phyloP scores from a whole-genome alignment of 2,113 vertebrate species.

The Oophaga pumilio region DNA sequence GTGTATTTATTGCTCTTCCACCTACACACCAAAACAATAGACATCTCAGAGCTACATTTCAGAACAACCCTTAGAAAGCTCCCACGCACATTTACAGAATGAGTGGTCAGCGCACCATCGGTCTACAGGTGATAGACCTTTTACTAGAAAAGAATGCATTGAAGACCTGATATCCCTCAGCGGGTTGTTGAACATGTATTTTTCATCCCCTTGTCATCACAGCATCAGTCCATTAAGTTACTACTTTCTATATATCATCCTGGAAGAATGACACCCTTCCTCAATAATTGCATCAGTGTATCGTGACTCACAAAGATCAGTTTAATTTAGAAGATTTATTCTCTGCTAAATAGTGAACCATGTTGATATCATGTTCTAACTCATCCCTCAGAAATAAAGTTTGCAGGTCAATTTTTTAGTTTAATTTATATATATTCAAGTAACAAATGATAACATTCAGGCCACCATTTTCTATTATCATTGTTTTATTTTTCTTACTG shows the following conservation, averaged over 20 bases:
- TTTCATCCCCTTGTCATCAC: background rate
- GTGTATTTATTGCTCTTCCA: constrained; percentile 35
- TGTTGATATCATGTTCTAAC: constrained; percentile 9
- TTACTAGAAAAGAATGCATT: background rate
- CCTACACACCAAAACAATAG: constrained; percentile 34
- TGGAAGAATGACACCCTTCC: background rate
- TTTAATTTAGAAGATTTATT: constrained; percentile 28
- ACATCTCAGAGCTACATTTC: background rate
- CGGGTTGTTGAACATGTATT: background rate
- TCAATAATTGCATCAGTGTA: constrained; percentile 18
- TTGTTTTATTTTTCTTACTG: background rate
- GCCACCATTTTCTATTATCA: background rate
- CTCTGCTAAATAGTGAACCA: background rate
- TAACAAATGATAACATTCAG: background rate
- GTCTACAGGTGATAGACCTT: background rate
- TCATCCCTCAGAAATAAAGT: background rate
- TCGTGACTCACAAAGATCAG: background rate
- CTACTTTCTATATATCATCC: constrained; percentile 28
- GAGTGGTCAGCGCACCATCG: background rate
- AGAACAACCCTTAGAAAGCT: background rate
- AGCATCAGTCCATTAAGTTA: constrained; percentile 29
- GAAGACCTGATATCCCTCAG: background rate
- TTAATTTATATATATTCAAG: background rate
- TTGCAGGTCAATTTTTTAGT: background rate
- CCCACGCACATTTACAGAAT: constrained; percentile 35